These are phyloP conservation scores for Luperina testacea DNA, from an alignment of 2,888 invertebrate genomes.

Conservation along the genomic window DNA sequence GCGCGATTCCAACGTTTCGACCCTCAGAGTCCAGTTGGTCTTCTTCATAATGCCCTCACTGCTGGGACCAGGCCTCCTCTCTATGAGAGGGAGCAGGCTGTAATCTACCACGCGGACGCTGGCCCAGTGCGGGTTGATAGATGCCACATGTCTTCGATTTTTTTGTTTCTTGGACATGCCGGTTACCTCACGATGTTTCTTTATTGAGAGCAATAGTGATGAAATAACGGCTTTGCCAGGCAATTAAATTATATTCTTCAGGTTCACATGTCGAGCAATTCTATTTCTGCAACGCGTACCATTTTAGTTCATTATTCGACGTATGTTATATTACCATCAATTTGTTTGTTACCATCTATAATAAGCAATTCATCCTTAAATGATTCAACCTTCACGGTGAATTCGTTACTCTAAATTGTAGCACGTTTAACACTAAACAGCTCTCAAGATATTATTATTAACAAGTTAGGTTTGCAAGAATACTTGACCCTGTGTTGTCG, in stretches of 20 bases:
- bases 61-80: neutral
- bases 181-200: too few species aligned
- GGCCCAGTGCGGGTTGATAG: too few species aligned
- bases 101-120: too few species aligned
- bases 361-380: slow-evolving; percentile 57
- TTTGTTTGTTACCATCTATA: slow-evolving; percentile 52
- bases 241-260: neutral
- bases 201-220: too few species aligned
- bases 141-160: too few species aligned
- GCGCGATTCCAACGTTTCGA: too few species aligned
- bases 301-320: slow-evolving; percentile 36
- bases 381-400: slow-evolving; percentile 63
- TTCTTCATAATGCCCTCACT: too few species aligned
- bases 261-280: slow-evolving; percentile 7
- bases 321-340: slow-evolving; percentile 51
- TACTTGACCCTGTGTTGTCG: neutral
- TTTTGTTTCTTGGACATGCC: too few species aligned
- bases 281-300: slow-evolving; percentile 1
- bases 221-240: neutral
- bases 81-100: neutral
- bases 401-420: slow-evolving; percentile 43
- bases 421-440: neutral
- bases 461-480: neutral
- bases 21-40: too few species aligned
- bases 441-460: slow-evolving; percentile 5